phyloP scores from a whole-genome alignment of 1,140 invertebrate genomes.

The Lepidurus apus region DNA sequence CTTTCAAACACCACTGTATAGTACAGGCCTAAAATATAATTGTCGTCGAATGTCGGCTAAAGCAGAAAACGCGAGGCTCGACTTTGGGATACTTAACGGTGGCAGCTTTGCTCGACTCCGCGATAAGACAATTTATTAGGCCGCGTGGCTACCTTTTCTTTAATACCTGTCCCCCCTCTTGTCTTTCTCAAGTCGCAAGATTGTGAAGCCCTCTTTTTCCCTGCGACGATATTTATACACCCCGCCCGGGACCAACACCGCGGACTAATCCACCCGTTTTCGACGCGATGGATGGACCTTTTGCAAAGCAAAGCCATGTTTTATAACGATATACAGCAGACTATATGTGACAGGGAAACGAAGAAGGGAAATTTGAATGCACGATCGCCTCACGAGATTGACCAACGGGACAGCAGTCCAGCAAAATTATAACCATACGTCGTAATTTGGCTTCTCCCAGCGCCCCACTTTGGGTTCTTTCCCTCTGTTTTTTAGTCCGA shows the following conservation, averaged over 20 bases:
- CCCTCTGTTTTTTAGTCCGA: not conserved
- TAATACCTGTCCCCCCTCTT: conserved; percentile 8
- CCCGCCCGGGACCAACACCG: not conserved
- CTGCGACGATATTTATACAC: not conserved
- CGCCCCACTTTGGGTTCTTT: not conserved
- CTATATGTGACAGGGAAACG: conserved; percentile 17
- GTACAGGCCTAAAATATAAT: not conserved
- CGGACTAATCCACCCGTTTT: not conserved
- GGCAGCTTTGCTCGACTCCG: conserved; percentile 12
- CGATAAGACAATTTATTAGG: conserved; percentile 19
- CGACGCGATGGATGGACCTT: conserved; percentile 13
- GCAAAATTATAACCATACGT: not conserved
- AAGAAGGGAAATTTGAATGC: not conserved
- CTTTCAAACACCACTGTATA: not conserved
- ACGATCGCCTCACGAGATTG: conserved; percentile 14
- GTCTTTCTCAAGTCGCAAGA: not conserved
- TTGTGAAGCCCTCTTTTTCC: not conserved
- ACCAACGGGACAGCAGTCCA: not conserved
- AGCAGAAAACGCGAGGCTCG: not conserved
- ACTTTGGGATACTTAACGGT: not conserved
- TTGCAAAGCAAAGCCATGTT: not conserved
- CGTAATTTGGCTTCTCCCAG: not conserved
- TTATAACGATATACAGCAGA: conserved; percentile 11
- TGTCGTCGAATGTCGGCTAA: not conserved
- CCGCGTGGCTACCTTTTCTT: not conserved